Evolutionary conservation across 2,888 invertebrate species (phyloP), one percentile per base, ranked within the genome.

Genomic region (Eremobia ochroleuca): DNA sequence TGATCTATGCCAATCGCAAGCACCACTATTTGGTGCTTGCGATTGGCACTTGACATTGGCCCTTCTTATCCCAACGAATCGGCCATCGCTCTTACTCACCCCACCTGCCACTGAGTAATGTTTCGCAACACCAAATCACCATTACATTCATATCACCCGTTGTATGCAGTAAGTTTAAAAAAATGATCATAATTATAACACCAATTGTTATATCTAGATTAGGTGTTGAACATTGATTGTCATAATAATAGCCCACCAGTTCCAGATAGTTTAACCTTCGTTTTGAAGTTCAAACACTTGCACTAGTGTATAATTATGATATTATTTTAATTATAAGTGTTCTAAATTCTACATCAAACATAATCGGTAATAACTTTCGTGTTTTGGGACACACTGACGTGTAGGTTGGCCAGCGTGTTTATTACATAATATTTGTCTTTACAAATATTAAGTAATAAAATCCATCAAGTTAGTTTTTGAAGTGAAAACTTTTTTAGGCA

Each of bases 251-350:
- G 66, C 65, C 52, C 49, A 76, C 52, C n/a, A 74, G 81, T 65
- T 40, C 71, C 62, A 81, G 28, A 77, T 83, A 71, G 59, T 34
- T 15, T 76, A 66, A 73, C 88, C 87, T 88, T 85, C 85, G 25
- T 67, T 80, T 73, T 71, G 80, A 88, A 90, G 87, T 87, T 88
- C 86, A 89, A 88, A 89, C 86, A 88, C 86, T 85, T 87, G 84
- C 81, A 83, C 73, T 71, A 74, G 78, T 82, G 49, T 85, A 79
- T 85, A 77, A 85, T 85, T 85, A 83, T 82, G 81, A 69, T 73
- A 87, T 86, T 87, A 85, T 73, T 81, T 84, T 86, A 86, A 86
- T 86, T 86, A 77, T 81, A 59, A 65, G 46, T 77, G 64, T 82
- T 75, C 70, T 79, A 68, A 82, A 86, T 83, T 76, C 68, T 80